Percentiles rank a stretch among this genome's conserved stretches.
Conservation (phyloP, 2,888 invertebrate genomes). For the Drosophila ustulata region DNA sequence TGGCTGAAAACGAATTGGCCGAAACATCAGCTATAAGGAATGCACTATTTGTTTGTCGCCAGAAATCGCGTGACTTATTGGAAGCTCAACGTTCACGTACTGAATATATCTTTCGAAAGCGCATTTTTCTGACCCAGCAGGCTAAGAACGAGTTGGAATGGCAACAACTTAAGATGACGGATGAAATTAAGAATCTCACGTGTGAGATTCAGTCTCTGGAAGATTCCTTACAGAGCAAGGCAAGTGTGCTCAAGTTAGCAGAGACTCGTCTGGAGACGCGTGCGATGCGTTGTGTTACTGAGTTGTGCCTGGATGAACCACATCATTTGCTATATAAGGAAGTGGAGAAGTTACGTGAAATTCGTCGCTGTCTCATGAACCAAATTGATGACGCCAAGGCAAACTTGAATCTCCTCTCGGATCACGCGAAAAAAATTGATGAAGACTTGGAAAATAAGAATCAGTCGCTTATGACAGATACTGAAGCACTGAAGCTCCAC, state of each 20-base stretch:
- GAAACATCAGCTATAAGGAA: conserved; percentile 14
- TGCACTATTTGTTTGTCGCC: conserved; percentile 6
- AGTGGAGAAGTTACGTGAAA: conserved; percentile 20
- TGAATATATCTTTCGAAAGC: conserved; percentile 5
- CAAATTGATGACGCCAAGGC: conserved; percentile 18
- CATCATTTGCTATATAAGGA: conserved; percentile 16
- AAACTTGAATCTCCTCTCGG: conserved; percentile 10
- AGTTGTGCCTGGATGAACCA: conserved; percentile 17
- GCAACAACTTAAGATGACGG: conserved; percentile 7
- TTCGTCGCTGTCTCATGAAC: neutral
- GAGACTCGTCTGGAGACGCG: conserved; percentile 23
- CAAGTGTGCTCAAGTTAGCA: conserved; percentile 9
- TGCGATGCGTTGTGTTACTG: conserved; percentile 18
- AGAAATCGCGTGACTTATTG: conserved; percentile 1
- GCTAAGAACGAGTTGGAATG: conserved; percentile 19
- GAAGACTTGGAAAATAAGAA: conserved; percentile 15
- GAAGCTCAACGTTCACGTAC: conserved; percentile 9
- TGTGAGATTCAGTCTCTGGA: conserved; percentile 16
- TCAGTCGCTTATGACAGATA: conserved; percentile 13
- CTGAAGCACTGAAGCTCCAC: conserved; percentile 13
- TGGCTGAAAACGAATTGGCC: conserved; percentile 78
- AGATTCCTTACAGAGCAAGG: neutral
- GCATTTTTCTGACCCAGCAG: conserved; percentile 6
- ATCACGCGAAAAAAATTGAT: conserved; percentile 16
- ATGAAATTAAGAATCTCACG: neutral